These are phyloP conservation scores for Bombus difficillimus DNA, from an alignment of 1,140 invertebrate genomes.

Conservation along the genomic window DNA sequence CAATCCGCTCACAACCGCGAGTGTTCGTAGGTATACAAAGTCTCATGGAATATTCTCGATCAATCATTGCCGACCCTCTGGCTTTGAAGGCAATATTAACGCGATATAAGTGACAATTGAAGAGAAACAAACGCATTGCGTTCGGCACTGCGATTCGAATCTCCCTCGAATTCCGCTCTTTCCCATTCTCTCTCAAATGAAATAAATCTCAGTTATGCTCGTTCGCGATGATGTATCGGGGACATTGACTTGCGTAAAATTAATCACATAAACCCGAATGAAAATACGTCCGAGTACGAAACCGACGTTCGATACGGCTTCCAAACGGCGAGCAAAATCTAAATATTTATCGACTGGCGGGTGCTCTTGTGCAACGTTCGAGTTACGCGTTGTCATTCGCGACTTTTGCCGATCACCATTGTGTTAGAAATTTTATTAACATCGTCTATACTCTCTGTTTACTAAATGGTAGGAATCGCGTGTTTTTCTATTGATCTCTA, in stretches of 20 bases:
- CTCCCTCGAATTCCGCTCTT: too few relatives aligned
- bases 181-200: too few relatives aligned
- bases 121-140: background rate
- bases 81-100: background rate
- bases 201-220: background rate
- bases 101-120: background rate
- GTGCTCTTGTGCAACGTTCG: background rate
- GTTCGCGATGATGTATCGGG: background rate
- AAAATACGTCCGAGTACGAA: background rate
- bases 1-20: too few relatives aligned
- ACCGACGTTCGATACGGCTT: background rate
- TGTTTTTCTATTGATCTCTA: background rate
- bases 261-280: background rate
- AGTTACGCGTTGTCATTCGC: background rate
- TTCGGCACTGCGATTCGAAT: background rate
- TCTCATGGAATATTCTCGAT: background rate
- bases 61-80: background rate
- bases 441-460: background rate
- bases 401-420: background rate
- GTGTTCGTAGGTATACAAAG: too few relatives aligned
- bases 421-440: background rate
- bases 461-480: background rate
- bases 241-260: background rate
- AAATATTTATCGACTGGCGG: background rate
- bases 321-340: background rate